phyloP scores from a whole-genome alignment of 2,797 vertebrate species.

The Tachyglossus aculeatus region DNA sequence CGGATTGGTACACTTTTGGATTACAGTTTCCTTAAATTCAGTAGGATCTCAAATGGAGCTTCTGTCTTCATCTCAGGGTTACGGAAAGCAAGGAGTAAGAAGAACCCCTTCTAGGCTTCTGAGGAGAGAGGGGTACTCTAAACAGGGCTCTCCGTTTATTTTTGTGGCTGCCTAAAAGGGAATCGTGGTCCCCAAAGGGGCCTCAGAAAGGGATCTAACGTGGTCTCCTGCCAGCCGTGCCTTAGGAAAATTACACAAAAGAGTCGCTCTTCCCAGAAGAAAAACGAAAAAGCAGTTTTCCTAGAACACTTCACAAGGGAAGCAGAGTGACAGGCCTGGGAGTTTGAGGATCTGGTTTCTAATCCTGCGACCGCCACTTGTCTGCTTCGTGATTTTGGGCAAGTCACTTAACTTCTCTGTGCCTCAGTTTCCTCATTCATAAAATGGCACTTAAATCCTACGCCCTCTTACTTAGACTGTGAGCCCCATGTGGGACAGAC shows the following conservation, averaged over 20 bases:
- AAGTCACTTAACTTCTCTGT: too few species aligned
- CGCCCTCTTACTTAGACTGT: too few species aligned
- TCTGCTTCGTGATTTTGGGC: too few species aligned
- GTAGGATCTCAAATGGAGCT: conserved; percentile 3
- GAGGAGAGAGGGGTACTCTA: neutral
- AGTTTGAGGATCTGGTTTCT: too few species aligned
- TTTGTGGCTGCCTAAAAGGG: neutral
- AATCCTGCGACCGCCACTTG: too few species aligned
- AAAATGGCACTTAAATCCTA: too few species aligned
- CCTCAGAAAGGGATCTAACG: neutral
- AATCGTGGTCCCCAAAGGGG: neutral
- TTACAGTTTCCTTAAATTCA: neutral
- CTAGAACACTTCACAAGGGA: conserved; percentile 11
- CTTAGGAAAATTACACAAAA: neutral
- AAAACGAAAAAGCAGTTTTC: conserved; percentile 15
- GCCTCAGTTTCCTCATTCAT: too few species aligned
- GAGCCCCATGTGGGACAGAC: too few species aligned
- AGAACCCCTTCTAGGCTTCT: neutral
- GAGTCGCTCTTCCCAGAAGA: conserved; percentile 5
- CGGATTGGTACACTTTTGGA: neutral
- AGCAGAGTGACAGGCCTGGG: too few species aligned
- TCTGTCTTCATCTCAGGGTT: neutral
- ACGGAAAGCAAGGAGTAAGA: neutral
- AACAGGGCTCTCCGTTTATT: conserved; percentile 3
- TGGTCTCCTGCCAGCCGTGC: neutral